These are phyloP conservation scores for Aratinga solstitialis DNA, from an alignment of 2,797 vertebrate species.

Conservation along the genomic window DNA sequence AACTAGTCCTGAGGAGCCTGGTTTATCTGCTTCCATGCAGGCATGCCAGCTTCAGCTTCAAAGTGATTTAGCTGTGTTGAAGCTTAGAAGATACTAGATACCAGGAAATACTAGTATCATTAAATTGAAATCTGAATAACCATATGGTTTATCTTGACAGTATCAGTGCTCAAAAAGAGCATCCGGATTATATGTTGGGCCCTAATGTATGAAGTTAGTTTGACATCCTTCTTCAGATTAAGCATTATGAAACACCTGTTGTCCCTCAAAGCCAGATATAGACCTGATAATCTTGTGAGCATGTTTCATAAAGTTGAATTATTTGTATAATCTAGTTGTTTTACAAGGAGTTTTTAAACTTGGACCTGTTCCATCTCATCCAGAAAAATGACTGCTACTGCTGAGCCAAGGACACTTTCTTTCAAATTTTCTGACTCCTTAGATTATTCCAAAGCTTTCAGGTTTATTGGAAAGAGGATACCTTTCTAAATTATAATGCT, in stretches of 20 bases:
- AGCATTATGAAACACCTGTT: not conserved
- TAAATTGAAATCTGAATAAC: not conserved
- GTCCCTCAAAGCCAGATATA: not conserved
- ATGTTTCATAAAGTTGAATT: not conserved
- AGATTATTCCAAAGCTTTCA: not conserved
- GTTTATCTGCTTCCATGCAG: not conserved
- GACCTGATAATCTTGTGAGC: not conserved
- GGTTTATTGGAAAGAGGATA: not conserved
- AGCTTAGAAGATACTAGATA: not conserved
- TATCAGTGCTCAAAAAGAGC: not conserved
- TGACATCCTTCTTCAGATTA: not conserved
- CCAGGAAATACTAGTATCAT: not conserved
- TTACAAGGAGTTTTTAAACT: not conserved
- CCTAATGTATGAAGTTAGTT: not conserved
- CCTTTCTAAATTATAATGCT: not conserved
- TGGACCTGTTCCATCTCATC: conserved; percentile 2
- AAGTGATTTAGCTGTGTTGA: not conserved
- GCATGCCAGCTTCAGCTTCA: not conserved
- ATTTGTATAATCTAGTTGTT: not conserved
- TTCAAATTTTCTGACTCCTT: not conserved
- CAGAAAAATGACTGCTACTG: too few relatives aligned
- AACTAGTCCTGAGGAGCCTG: not conserved
- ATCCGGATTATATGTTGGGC: not conserved
- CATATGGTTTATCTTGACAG: not conserved
- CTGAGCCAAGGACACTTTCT: not conserved